Base-by-base conservation (phyloP, 2,113 vertebrate genomes). In the Todiramphus saurophagus region DNA sequence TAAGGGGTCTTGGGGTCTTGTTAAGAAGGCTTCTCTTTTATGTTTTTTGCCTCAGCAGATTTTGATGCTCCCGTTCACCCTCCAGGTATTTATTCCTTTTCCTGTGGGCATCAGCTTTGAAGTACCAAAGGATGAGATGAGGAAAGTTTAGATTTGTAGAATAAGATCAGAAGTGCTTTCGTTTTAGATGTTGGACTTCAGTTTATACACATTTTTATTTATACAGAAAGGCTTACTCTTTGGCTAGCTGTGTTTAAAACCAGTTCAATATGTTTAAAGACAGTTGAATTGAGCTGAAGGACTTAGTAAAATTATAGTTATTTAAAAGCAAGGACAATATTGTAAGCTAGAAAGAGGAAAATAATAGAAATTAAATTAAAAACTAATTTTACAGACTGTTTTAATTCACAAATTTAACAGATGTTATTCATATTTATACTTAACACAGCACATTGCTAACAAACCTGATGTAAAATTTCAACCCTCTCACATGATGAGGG, bases 71-170 rank as follows among this genome's bases (percentile, higher is more conserved):
- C 43, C 73, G 51, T 59, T 93, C 78, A 77, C 72, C 78, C 87
- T 91, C 41, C 25, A 63, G 81, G 50, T 78, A 84, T 94, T 94
- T 70, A 93, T 56, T 85, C 13, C 37, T 80, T 93, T 83, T 95
- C 79, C 90, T 90, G 37, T 16, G 14, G 7, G 23, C 69, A 87
- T 41, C 35, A 87, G 87, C 85, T 96, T 87, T 91, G 72, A 93
- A 91, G 78, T 83, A 87, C n/a, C 50, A 73, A 80, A 94, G 55
- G 35, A 85, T 15, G 11, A 68, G 70, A 87, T 74, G n/a, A 85
- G 37, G 63, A 95, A 93, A 58, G 93, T 69, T 94, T 77, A 90
- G 39, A 85, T 80, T 85, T 70, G 41, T n/a, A 95, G 44, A 87
- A 6, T 25, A 87, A 80, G 55, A 93, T 76, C 79, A 93, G 70